Evolutionary conservation across 2,113 vertebrate genomes (phyloP), one percentile per base, ranked within the genome.

Genomic region (Gnathonemus echidnorhynchus): DNA sequence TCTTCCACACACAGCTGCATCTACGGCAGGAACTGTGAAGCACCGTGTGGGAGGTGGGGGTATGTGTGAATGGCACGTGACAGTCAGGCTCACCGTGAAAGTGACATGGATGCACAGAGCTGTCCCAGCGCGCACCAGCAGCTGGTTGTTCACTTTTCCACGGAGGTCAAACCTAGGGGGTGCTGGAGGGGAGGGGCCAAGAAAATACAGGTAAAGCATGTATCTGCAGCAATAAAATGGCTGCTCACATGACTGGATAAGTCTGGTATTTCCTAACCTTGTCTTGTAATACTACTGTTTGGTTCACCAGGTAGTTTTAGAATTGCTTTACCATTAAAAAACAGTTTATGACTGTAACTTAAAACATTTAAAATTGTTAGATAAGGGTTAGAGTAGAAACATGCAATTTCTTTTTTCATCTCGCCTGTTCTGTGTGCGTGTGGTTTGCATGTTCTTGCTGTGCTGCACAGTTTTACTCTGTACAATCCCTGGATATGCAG

Each of bases 121-220:
- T n/a, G 92, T 94, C 83, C 96, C 95, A 45, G 94, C 92, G 21
- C 90, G 91, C 87, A 95, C 92, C 91, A 96, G 94, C 94, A 92
- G 93, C 91, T 94, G 95, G 92, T 92, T 96, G 94, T 95, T 95
- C 94, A 96, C 89, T 35, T 91, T 93, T 89, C 93, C 93, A 88
- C 92, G 94, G 86, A 94, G 93, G 89, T 95, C 92, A 94, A 95
- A 96, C 89, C 91, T 95, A 45, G 92, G 92, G 46, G 91, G 27
- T n/a, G 83, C 94, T 94, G 90, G n/a, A 13, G 1, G 45, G 31
- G 11, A 66, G 0, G 45, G 77, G 11, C 4, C 53, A 11, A 13
- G 35, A 62, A 42, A 39, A 56, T 17, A 89, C 15, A 31, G 74
- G 48, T 13, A 46, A 9, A 10, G 49, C n/a, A 27, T 27, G 49